A percentile compares a stretch with the other conserved stretches of the same genome.
phyloP scores from a whole-genome alignment of 2,888 invertebrate genomes.

The Phaedon cochleariae region DNA sequence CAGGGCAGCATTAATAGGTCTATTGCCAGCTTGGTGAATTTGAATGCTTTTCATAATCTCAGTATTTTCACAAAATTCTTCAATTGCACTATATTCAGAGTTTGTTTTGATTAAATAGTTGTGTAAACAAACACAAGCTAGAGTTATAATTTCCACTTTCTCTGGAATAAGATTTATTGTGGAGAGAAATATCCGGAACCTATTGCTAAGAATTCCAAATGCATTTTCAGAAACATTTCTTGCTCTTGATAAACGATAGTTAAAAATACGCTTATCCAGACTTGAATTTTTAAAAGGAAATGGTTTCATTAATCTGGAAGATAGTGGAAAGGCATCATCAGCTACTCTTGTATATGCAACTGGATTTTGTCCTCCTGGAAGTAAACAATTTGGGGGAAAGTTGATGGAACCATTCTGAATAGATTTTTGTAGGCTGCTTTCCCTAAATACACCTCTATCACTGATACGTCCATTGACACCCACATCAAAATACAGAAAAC shows the following conservation, averaged over 20 bases:
- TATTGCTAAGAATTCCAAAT: slow-evolving; percentile 3
- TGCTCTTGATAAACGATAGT: neutral
- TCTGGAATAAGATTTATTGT: no score
- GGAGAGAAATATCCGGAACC: neutral
- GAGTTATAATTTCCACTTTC: no score
- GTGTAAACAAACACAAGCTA: no score
- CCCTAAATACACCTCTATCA: slow-evolving; percentile 13
- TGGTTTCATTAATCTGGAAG: neutral
- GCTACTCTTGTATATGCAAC: neutral
- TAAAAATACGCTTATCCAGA: neutral
- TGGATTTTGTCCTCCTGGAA: neutral
- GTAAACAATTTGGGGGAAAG: neutral
- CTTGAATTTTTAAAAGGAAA: neutral
- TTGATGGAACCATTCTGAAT: neutral
- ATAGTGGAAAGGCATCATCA: neutral
- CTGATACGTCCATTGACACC: slow-evolving; percentile 14
- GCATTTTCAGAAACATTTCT: neutral
- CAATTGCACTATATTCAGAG: no score
- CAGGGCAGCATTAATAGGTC: no score
- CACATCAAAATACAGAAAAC: slow-evolving; percentile 5
- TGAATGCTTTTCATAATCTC: no score
- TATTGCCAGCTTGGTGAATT: no score
- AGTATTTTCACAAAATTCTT: no score
- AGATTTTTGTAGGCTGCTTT: neutral
- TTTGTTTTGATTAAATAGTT: no score